Percentiles rank a stretch among this genome's conserved stretches.
phyloP scores from a whole-genome alignment of 1,140 invertebrate genomes.

The Drosophila pandora region DNA sequence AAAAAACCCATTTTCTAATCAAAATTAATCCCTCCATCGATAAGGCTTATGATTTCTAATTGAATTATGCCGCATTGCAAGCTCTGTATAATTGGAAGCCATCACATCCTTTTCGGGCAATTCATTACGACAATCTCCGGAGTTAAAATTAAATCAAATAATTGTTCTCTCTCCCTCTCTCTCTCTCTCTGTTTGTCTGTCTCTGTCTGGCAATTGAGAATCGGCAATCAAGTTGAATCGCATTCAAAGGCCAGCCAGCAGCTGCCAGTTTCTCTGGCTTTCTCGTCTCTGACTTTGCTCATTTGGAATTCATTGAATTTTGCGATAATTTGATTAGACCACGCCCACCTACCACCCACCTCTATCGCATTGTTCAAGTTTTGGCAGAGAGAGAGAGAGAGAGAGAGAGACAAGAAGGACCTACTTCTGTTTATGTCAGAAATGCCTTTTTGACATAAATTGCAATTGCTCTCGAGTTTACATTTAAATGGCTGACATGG shows the following conservation, averaged over 20 bases:
- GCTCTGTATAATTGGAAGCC: neutral
- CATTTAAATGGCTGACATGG: slow-evolving; percentile 65
- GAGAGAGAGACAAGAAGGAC: too few relatives aligned
- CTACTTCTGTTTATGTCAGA: slow-evolving; percentile 6
- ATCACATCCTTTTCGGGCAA: neutral
- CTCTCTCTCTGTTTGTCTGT: neutral
- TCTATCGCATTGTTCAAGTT: neutral
- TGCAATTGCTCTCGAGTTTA: slow-evolving; percentile 56
- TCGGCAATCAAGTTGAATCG: slow-evolving; percentile 7
- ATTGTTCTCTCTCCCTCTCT: slow-evolving; percentile 26
- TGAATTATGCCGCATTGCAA: neutral
- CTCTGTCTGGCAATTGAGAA: slow-evolving; percentile 10
- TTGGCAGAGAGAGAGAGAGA: neutral
- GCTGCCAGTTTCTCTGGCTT: slow-evolving; percentile 4
- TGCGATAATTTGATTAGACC: slow-evolving; percentile 69
- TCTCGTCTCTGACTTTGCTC: slow-evolving; percentile 34
- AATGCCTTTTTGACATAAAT: slow-evolving; percentile 63
- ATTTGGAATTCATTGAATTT: slow-evolving; percentile 64
- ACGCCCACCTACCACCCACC: slow-evolving; percentile 11
- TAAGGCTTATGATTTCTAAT: neutral
- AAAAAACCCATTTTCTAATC: too few relatives aligned
- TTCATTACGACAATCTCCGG: slow-evolving; percentile 43
- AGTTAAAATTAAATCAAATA: slow-evolving; percentile 53
- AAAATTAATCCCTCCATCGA: neutral
- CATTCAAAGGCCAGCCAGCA: slow-evolving; percentile 16